Conservation (phyloP, 2,113 vertebrate species). For the Dromaius novaehollandiae region DNA sequence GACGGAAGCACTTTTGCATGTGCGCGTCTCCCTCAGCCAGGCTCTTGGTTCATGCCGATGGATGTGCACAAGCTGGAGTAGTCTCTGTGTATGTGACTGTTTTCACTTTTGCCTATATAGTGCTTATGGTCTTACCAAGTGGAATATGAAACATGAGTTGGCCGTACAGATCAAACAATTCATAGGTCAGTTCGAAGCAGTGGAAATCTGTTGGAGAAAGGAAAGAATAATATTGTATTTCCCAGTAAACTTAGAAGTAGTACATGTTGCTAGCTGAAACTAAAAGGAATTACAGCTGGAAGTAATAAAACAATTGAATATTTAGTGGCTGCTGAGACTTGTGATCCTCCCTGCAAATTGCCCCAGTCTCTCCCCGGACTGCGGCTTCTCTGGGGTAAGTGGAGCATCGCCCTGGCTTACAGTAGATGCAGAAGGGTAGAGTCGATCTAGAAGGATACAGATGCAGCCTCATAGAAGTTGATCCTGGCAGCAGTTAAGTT, state of each 20-base stretch:
- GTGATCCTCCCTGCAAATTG: background rate
- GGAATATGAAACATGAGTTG: background rate
- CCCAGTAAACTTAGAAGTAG: background rate
- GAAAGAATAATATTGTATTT: background rate
- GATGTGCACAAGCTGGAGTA: background rate
- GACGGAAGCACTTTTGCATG: background rate
- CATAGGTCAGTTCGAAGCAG: background rate
- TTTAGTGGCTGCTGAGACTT: background rate
- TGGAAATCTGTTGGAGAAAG: background rate
- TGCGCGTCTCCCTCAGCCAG: background rate
- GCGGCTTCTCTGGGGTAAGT: background rate
- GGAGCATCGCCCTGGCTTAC: background rate
- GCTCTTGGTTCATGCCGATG: background rate
- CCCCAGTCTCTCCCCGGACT: background rate
- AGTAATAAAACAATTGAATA: background rate
- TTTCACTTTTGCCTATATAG: background rate
- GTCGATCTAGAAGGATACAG: background rate
- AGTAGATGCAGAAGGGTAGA: accelerated
- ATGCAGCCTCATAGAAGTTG: background rate
- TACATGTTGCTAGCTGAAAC: background rate
- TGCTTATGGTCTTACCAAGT: background rate
- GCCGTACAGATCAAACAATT: background rate
- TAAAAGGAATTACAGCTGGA: slow-evolving; percentile 20
- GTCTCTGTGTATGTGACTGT: background rate
- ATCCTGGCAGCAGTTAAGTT: background rate